Base-by-base conservation (phyloP, 2,797 vertebrate genomes). In the Thaleichthys pacificus region DNA sequence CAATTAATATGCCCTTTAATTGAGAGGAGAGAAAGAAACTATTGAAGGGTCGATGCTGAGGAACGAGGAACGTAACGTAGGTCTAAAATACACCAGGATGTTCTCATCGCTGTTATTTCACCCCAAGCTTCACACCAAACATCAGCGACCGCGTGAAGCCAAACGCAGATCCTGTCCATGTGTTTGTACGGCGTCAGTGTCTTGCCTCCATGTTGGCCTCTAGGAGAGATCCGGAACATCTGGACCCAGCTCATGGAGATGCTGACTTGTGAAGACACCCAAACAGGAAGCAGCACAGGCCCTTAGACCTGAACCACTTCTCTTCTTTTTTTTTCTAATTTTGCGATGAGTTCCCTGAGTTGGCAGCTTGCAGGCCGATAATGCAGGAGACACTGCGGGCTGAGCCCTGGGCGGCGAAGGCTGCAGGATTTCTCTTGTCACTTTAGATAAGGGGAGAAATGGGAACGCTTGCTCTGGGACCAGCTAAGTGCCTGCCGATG, bases 391-490 rank as follows among this genome's bases (percentile, higher is more conserved):
- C 9, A 17, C 15, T 12, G 47, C 47, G 7, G 47, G 47, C 9
- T 17, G 84, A 88, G 89, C 89, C 85, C 77, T 63, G 69, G 88
- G 47, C 89, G 68, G 83, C 80, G 82, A 82, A 76, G 79, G 83
- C 79, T 74, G 78, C 47, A 49, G 47, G 47, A 49, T 49, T 49
- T 17, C 78, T 82, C 86, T 82, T 91, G 91, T 92, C 90, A 91
- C 87, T 92, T 91, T 81, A 88, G 88, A 92, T 92, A 92, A 92
- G 89, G 78, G 78, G 77, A 85, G 84, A 87, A 91, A 91, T 89
- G 82, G 89, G 86, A 83, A 84, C 76, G 79, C 85, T 77, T 82
- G 89, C 88, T 77, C 75, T 80, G 91, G 90, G 91, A 91, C 79
- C 70, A 49, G 86, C 56, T 88, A 91, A 90, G 89, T 89, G 88